Base-by-base conservation (phyloP, 2,113 vertebrate species). In the Trinectes maculatus region DNA sequence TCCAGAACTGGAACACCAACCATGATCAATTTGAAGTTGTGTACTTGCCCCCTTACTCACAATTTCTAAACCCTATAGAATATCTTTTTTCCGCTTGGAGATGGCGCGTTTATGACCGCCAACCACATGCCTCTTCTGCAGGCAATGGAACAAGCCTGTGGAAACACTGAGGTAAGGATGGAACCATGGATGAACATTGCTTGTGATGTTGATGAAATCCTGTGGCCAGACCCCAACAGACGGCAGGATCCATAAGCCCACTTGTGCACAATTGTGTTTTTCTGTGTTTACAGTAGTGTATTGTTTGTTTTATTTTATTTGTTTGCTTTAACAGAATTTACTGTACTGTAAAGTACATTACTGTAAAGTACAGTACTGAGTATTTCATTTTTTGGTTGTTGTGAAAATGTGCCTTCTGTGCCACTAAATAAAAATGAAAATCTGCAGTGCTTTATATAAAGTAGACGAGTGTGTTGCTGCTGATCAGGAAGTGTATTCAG, bases 371-470 rank as follows among this genome's bases (percentile, higher is more conserved):
- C 9, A 10, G 10, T 10, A 34, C 7, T 29, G 33, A 34, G 33
- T 43, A 43, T 43, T 43, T 43, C n/a, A 18, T 19, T 43, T 43
- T 43, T 34, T 34, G 33, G 33, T 43, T 39, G 36, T 39, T 39
- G 33, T 39, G 36, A 39, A 16, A 39, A 39, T 6, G 36, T 39
- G 36, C 36, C 36, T 39, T 16, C 36, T 16, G 36, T 39, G 36
- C 3, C 3, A 16, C 36, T 39, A 15, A 39, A 39, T 39, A 39
- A 39, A 39, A 39, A 39, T 39, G 40, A 43, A 43, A 43, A 43
- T 3, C 6, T 43, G n/a, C 15, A 16, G 37, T 39, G 15, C 9
- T 43, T 43, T 43, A 43, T 43, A 19, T 43, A 43, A 43, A 43
- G 40, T 8, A 19, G 40, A 43, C 40, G 18, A 19, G 40, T 19